Base-by-base conservation (phyloP, 1,140 invertebrate species). In the Zaprionus nigranus region DNA sequence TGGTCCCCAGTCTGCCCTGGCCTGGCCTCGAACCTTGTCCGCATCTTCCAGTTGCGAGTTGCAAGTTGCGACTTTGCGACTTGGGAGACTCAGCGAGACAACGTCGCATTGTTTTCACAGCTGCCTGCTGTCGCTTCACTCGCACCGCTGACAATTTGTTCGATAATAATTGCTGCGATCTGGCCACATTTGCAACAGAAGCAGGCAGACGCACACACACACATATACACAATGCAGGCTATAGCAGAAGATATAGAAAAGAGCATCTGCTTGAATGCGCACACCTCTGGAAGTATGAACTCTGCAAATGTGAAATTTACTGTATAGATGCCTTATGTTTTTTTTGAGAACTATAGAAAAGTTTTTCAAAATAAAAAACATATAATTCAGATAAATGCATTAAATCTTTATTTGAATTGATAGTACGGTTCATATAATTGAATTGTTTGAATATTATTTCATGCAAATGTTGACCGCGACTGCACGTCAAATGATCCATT, bases 111-210 rank as follows among this genome's bases (percentile, higher is more conserved):
- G 83, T 87, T 87, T 88, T 86, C 82, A 86, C 83, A 87, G 84
- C 84, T 88, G 74, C 74, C 70, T 78, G 61, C 70, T 79, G 64
- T 72, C 65, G 28, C 58, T 68, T 68, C 51, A 65, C 76, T 74
- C 22, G 67, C 75, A 70, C 57, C 65, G 72, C 76, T 92, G 91
- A 92, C 91, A 92, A 92, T 92, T 92, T 92, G 91, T 91, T 92
- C 76, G 82, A 92, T 92, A 92, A 92, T 92, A 92, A 92, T 92
- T 92, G 91, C 88, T 80, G 90, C 86, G 81, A 82, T 83, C 81
- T 80, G 71, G 60, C 75, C 75, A 77, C 65, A 79, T 78, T 87
- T 91, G 90, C 90, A 82, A 84, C 81, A 91, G 78, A 79, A n/a
- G n/a, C 79, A 80, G 67, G 49, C 51, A 24, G 12, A 51, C 9